Conservation (phyloP, 2,113 vertebrate genomes). For the Rhipidura dahli region DNA sequence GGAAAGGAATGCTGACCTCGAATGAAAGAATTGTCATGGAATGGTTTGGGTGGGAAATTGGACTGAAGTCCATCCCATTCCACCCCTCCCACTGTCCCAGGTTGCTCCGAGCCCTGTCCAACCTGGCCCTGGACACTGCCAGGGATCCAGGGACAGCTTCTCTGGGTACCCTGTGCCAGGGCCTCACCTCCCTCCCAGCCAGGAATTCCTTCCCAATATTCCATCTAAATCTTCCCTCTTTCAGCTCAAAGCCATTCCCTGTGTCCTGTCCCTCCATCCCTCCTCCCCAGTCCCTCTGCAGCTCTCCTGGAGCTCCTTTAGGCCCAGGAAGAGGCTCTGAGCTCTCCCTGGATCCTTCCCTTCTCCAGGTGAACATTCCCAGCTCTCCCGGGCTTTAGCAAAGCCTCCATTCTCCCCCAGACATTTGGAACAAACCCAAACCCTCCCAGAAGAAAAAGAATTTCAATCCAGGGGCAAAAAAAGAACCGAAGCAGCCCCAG, state of each 20-base stretch:
- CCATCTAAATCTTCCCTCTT: rapidly evolving
- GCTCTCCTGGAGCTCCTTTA: not conserved
- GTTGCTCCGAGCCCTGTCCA: rapidly evolving
- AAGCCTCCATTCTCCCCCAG: rapidly evolving
- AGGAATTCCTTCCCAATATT: not conserved
- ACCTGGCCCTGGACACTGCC: rapidly evolving
- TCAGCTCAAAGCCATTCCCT: rapidly evolving
- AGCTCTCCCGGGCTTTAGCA: not conserved
- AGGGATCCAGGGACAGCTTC: not conserved
- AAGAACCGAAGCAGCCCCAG: not conserved
- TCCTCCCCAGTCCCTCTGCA: not conserved
- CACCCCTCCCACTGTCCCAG: rapidly evolving
- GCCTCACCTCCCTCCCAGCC: not conserved
- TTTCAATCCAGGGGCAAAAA: not conserved
- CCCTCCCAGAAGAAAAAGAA: not conserved
- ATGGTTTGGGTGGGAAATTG: not conserved
- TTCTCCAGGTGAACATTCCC: not conserved
- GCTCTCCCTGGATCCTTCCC: rapidly evolving
- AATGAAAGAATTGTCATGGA: not conserved
- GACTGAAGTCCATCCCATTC: not conserved
- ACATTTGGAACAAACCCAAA: not conserved
- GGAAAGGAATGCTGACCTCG: not conserved
- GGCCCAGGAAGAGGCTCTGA: rapidly evolving
- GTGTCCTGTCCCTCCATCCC: not conserved
- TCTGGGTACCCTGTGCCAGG: not conserved